phyloP scores from a whole-genome alignment of 2,113 vertebrate species.

The Mobula hypostoma region DNA sequence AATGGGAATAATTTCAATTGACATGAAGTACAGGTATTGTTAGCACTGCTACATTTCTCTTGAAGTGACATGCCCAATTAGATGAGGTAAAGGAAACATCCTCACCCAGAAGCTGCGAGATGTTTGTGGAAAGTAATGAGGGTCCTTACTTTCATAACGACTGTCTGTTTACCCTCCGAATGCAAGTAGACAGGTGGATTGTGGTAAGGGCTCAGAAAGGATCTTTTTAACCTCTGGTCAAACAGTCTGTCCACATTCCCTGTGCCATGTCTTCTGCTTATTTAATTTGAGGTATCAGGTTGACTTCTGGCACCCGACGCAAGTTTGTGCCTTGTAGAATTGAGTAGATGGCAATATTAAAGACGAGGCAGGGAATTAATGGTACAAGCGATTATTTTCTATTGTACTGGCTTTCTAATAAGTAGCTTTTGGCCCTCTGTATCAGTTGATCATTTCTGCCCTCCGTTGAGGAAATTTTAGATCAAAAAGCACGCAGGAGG shows the following conservation, averaged over 20 bases:
- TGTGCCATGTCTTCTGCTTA: background rate
- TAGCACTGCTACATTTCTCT: too few relatives aligned
- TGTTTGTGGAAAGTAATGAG: too few relatives aligned
- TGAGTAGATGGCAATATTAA: background rate
- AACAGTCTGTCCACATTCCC: background rate
- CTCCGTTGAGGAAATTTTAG: background rate
- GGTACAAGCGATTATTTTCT: background rate
- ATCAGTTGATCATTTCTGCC: slow-evolving; percentile 7
- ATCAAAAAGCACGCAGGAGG: slow-evolving; percentile 18
- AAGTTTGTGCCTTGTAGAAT: background rate
- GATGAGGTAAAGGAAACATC: too few relatives aligned
- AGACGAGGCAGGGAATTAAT: background rate
- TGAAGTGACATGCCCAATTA: too few relatives aligned
- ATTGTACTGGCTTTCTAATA: background rate
- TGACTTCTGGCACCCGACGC: background rate
- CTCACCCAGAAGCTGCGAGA: too few relatives aligned
- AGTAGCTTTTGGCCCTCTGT: background rate
- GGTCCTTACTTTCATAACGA: too few relatives aligned
- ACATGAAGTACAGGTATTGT: too few relatives aligned
- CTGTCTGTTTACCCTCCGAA: too few relatives aligned
- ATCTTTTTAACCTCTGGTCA: background rate
- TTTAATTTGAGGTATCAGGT: background rate
- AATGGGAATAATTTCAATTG: too few relatives aligned
- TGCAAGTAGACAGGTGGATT: background rate
- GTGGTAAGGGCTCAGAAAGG: background rate